These are phyloP conservation scores for Corticium candelabrum DNA, from an alignment of 37 sponge, comb jelly and placozoan species.

Conservation along the genomic window DNA sequence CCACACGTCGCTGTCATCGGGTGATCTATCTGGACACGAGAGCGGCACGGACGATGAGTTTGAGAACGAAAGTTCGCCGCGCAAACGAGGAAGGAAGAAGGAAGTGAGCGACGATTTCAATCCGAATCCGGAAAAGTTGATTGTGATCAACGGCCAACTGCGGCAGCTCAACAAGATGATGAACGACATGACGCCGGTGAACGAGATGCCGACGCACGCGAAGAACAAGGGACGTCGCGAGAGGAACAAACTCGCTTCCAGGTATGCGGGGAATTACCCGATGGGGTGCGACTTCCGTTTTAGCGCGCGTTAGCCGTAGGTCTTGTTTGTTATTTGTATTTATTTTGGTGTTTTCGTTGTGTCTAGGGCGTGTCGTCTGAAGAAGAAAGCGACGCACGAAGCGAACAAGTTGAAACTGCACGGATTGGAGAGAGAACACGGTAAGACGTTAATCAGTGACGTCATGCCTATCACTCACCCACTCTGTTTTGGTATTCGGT, in stretches of 20 bases:
- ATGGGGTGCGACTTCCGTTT: neutral
- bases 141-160: neutral
- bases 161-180: neutral
- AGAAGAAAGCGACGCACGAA: slow-evolving; percentile 7
- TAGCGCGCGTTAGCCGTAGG: no score
- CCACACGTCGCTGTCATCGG: neutral
- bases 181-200: neutral
- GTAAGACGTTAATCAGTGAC: neutral
- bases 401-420: slow-evolving; percentile 10
- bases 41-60: neutral
- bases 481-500: no score
- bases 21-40: neutral
- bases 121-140: slow-evolving; percentile 6
- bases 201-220: neutral
- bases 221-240: neutral
- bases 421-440: slow-evolving; percentile 13
- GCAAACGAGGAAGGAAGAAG: neutral
- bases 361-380: slow-evolving; percentile 5
- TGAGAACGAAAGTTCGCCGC: neutral
- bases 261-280: neutral
- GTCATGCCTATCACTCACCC: neutral
- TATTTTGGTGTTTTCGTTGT: neutral
- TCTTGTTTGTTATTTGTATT: neutral
- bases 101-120: neutral
- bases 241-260: slow-evolving; percentile 11